Evolutionary conservation across 2,888 invertebrate genomes (phyloP).

Genomic region (Agrotis exclamationis): DNA sequence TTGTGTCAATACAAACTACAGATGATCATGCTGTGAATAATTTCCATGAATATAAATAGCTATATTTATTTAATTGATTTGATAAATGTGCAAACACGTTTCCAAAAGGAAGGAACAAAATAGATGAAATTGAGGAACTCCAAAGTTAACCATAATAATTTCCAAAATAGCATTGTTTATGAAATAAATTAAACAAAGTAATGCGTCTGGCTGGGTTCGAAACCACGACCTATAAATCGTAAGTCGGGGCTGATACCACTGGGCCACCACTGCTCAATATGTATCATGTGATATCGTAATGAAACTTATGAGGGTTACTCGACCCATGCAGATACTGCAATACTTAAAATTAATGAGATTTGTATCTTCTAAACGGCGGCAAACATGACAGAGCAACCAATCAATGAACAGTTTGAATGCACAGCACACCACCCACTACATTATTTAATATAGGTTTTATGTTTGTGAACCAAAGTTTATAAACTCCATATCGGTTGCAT

Average conservation of each 20-base stretch:
- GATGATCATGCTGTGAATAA: conserved; percentile 1
- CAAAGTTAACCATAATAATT: too few species aligned
- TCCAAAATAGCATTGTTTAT: too few species aligned
- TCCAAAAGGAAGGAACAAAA: neutral
- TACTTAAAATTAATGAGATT: conserved; percentile 37
- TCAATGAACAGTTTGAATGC: conserved; percentile 49
- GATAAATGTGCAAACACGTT: neutral
- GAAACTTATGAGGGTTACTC: neutral
- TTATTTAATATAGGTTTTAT: conserved; percentile 15
- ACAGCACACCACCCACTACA: conserved; percentile 41
- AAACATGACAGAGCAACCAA: conserved; percentile 31
- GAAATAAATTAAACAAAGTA: too few species aligned
- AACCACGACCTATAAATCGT: too few species aligned
- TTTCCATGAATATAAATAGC: neutral
- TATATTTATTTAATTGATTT: conserved; percentile 1
- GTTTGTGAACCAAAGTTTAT: conserved; percentile 37
- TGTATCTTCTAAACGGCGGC: conserved; percentile 27
- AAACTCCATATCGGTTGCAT: conserved; percentile 22
- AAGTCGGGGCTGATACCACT: too few species aligned
- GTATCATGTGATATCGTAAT: neutral
- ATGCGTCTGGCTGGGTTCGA: too few species aligned
- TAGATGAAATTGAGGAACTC: too few species aligned
- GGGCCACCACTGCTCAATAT: too few species aligned
- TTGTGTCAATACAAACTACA: neutral
- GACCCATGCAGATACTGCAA: neutral